A percentile compares a stretch with the other conserved stretches of the same genome.
These are phyloP conservation scores for Hoplostethus mediterraneus DNA, from an alignment of 2,797 vertebrate genomes.

Conservation along the genomic window DNA sequence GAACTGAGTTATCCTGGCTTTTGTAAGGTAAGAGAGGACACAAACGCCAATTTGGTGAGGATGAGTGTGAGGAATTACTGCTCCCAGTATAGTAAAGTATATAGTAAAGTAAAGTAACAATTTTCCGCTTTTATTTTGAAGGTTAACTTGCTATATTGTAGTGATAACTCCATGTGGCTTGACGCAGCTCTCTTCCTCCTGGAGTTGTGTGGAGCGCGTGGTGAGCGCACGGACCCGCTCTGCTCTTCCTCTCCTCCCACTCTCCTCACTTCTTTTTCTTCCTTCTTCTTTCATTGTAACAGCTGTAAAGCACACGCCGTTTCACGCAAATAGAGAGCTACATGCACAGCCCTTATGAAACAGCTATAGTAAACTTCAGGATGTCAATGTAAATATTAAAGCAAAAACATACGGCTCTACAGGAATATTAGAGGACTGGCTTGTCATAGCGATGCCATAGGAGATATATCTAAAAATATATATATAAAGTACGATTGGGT, in stretches of 20 bases:
- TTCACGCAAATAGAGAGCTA: not conserved
- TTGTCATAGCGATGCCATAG: not conserved
- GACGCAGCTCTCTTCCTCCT: slow-evolving; percentile 1
- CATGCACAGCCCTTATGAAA: too few species aligned
- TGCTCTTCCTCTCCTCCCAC: slow-evolving; percentile 28
- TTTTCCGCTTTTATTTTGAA: slow-evolving; percentile 39
- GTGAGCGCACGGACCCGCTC: slow-evolving; percentile 30
- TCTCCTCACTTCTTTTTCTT: slow-evolving; percentile 50
- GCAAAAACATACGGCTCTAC: not conserved
- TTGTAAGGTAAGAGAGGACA: too few species aligned
- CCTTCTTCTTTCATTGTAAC: slow-evolving; percentile 41
- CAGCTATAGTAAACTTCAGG: not conserved
- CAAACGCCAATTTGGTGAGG: too few species aligned
- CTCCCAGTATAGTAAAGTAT: too few species aligned
- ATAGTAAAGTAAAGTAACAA: too few species aligned
- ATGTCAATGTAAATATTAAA: not conserved
- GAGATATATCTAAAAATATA: too few species aligned
- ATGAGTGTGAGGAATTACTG: too few species aligned
- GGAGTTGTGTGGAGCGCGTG: slow-evolving; percentile 49
- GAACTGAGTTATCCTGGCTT: too few species aligned
- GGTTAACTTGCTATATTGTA: not conserved
- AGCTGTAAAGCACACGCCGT: slow-evolving; percentile 12
- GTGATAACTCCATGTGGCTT: not conserved
- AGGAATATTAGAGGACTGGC: not conserved
- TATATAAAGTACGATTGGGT: too few species aligned